Conservation (phyloP, 2,113 vertebrate genomes). For the Orientallactaga bullata region DNA sequence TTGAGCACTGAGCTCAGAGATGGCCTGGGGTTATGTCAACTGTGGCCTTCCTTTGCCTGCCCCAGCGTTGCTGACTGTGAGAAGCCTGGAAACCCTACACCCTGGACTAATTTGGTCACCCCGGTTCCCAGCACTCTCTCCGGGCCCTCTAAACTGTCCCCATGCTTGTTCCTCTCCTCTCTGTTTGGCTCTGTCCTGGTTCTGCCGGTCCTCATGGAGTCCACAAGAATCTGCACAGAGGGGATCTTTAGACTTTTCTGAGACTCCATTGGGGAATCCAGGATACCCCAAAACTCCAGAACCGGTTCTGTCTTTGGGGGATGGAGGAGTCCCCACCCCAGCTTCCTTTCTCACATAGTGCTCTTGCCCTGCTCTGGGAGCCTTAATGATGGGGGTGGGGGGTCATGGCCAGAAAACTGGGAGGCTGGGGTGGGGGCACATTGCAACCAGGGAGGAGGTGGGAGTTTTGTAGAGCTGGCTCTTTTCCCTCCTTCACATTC, state of each 20-base stretch:
- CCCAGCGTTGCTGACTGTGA: constrained; percentile 32
- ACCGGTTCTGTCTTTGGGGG: constrained; percentile 14
- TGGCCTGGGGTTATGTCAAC: constrained; percentile 15
- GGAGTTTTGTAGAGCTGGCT: background rate
- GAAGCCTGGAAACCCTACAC: constrained; percentile 66
- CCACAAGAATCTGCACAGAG: background rate
- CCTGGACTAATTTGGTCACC: constrained; percentile 70
- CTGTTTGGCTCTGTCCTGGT: background rate
- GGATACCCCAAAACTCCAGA: background rate
- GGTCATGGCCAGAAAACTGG: background rate
- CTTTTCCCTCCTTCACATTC: background rate
- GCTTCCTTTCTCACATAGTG: constrained; percentile 14
- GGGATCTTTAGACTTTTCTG: background rate
- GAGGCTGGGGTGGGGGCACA: background rate
- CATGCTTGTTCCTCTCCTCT: background rate
- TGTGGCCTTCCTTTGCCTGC: background rate
- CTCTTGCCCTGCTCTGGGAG: background rate
- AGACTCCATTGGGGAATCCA: background rate
- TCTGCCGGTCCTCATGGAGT: background rate
- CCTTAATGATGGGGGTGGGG: background rate
- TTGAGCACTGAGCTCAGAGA: background rate
- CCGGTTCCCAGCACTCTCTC: constrained; percentile 23
- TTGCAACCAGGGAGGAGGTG: constrained; percentile 7
- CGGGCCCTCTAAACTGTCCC: background rate
- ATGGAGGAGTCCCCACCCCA: background rate